Evolutionary conservation across 2,797 vertebrate species (phyloP).

Genomic region (Dendrocincla tyrannina): DNA sequence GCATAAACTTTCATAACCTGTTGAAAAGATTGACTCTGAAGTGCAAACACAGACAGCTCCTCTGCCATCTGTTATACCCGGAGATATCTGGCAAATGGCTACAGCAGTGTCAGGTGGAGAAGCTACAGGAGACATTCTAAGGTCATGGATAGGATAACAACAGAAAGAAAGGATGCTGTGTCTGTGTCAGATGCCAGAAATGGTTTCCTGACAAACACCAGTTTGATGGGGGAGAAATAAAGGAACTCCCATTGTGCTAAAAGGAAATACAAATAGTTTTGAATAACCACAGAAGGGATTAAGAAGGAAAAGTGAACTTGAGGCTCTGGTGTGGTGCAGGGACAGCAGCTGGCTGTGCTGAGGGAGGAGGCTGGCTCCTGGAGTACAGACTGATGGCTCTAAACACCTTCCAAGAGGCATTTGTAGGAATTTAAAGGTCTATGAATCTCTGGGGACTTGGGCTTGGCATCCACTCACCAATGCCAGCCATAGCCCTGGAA

Average conservation of each 20-base stretch:
- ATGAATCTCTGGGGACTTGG: neutral
- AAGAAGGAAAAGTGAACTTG: neutral
- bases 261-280: neutral
- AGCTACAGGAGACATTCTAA: slow-evolving; percentile 63
- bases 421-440: neutral
- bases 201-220: neutral
- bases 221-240: neutral
- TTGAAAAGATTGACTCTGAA: slow-evolving; percentile 57
- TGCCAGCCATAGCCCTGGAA: neutral
- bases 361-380: neutral
- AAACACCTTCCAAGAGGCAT: neutral
- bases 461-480: neutral
- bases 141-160: slow-evolving; percentile 48
- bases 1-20: neutral
- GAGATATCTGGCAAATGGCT: slow-evolving; percentile 45
- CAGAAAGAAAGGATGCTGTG: slow-evolving; percentile 8
- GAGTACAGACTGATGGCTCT: neutral
- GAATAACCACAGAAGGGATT: neutral
- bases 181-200: slow-evolving; percentile 9
- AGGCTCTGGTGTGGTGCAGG: neutral
- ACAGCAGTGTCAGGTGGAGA: slow-evolving; percentile 35
- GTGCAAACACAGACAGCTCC: slow-evolving; percentile 26
- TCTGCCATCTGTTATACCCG: slow-evolving; percentile 72
- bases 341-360: neutral
- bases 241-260: neutral